Evolutionary conservation across 2,113 vertebrate genomes (phyloP).

Genomic region (Paracanthobrama guichenoti): DNA sequence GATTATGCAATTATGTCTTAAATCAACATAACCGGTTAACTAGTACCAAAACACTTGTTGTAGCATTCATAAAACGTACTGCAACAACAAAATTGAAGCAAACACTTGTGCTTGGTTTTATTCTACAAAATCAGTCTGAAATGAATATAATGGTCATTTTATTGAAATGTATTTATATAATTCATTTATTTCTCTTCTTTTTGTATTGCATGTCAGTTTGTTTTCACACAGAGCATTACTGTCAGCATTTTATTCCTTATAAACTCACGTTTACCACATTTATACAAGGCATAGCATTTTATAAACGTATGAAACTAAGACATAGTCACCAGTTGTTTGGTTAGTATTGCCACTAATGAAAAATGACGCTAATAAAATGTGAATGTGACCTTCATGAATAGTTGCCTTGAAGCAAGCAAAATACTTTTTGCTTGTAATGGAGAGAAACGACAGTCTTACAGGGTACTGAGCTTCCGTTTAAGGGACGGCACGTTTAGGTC

Average conservation of each 20-base stretch:
- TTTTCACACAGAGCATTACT: conserved; percentile 11
- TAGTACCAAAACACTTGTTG: neutral
- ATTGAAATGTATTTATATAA: neutral
- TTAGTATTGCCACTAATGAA: neutral
- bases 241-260: neutral
- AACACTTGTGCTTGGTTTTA: neutral
- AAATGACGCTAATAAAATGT: neutral
- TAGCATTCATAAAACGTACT: neutral
- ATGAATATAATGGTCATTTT: neutral
- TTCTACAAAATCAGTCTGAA: neutral
- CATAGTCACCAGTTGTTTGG: neutral
- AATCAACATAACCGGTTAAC: neutral
- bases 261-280: neutral
- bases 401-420: neutral
- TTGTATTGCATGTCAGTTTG: neutral
- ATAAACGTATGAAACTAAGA: neutral
- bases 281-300: neutral
- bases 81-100: neutral
- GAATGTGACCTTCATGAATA: neutral
- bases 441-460: neutral
- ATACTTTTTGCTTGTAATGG: neutral
- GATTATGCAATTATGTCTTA: neutral
- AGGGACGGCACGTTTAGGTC: neutral
- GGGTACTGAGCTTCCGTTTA: neutral
- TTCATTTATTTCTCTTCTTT: neutral